Percentiles rank a stretch among this genome's conserved stretches.
phyloP scores from a whole-genome alignment of 2,113 vertebrate genomes.

The Penelope pileata region DNA sequence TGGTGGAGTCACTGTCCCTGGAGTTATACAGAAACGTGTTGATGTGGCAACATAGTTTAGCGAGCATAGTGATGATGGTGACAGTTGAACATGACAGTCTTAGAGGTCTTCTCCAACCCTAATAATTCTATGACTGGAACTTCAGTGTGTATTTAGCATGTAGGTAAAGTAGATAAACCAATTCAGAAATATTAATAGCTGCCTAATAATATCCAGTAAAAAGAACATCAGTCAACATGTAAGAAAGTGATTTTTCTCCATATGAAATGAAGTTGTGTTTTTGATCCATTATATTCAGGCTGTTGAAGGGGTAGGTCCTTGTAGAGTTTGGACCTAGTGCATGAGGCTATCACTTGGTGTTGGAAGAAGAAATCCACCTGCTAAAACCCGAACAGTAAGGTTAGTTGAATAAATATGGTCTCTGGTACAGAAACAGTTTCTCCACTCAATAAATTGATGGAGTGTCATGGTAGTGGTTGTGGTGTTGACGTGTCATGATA shows the following conservation, averaged over 20 bases:
- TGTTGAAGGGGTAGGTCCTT: neutral
- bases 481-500: no score
- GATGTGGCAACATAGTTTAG: no score
- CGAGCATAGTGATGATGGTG: no score
- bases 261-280: neutral
- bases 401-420: neutral
- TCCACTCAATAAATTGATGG: neutral
- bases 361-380: neutral
- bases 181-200: neutral
- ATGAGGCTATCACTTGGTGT: neutral
- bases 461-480: neutral
- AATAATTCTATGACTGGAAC: neutral
- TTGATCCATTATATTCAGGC: neutral
- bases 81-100: no score
- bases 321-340: neutral
- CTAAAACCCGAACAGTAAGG: neutral
- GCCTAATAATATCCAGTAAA: neutral
- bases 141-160: neutral
- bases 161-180: constrained; percentile 11
- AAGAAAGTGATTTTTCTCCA: neutral
- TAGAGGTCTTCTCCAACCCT: no score
- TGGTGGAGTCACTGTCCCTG: no score
- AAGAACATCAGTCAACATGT: neutral
- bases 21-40: no score
- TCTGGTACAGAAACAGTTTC: neutral